phyloP scores from a whole-genome alignment of 2,888 invertebrate genomes.

The Himalopsyche kuldschensis region DNA sequence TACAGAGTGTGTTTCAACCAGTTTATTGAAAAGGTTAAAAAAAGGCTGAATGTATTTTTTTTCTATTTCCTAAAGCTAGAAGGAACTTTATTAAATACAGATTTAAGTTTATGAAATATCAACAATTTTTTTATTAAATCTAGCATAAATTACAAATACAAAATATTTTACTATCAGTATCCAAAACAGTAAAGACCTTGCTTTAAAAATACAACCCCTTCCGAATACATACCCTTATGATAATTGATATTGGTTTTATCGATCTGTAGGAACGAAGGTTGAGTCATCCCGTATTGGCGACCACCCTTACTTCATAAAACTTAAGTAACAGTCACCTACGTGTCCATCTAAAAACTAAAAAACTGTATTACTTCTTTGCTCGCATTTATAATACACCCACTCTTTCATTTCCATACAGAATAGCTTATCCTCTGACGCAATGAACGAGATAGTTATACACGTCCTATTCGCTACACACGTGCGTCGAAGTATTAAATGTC shows the following conservation, averaged over 20 bases:
- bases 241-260: constrained; percentile 38
- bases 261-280: constrained; percentile 24
- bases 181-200: background rate
- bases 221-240: constrained; percentile 10
- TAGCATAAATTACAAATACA: too few relatives aligned
- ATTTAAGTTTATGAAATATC: too few relatives aligned
- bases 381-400: background rate
- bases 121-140: too few relatives aligned
- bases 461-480: background rate
- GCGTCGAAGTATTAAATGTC: background rate
- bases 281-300: constrained; percentile 21
- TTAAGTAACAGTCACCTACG: background rate
- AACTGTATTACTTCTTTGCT: background rate
- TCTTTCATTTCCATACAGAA: background rate
- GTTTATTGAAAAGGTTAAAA: too few relatives aligned
- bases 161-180: too few relatives aligned
- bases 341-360: background rate
- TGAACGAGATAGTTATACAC: background rate
- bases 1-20: too few relatives aligned
- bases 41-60: too few relatives aligned
- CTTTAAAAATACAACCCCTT: background rate
- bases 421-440: background rate
- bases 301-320: background rate
- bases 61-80: too few relatives aligned
- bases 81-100: too few relatives aligned